Evolutionary conservation across 2,113 vertebrate genomes (phyloP).

Genomic region (Sinocyclocheilus anophthalmus): DNA sequence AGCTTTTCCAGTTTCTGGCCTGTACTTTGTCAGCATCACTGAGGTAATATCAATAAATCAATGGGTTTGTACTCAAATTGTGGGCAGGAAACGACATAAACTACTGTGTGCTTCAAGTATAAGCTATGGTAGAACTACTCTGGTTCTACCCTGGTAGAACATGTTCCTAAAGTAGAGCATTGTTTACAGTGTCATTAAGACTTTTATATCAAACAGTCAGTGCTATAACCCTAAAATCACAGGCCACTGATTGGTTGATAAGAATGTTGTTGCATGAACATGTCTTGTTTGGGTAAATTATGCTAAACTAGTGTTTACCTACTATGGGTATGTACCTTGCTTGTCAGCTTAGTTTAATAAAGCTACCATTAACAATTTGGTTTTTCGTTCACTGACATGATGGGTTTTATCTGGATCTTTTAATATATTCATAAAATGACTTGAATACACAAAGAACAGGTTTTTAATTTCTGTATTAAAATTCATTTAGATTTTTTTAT

Average conservation of each 20-base stretch:
- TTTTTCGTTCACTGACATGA: not conserved
- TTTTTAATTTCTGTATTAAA: no score
- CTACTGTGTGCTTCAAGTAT: constrained; percentile 12
- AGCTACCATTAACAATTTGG: not conserved
- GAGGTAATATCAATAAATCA: constrained; percentile 34
- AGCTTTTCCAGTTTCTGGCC: constrained; percentile 9
- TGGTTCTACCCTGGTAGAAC: no score
- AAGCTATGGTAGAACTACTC: not conserved
- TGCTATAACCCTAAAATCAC: no score
- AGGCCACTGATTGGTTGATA: no score
- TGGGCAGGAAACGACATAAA: constrained; percentile 5
- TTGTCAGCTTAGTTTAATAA: not conserved
- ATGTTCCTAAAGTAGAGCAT: not conserved
- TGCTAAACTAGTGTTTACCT: not conserved
- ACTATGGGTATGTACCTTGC: no score
- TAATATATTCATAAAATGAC: no score
- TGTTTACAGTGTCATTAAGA: not conserved
- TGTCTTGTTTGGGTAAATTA: no score
- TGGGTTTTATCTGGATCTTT: no score
- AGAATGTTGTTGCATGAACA: no score
- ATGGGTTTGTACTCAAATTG: constrained; percentile 14
- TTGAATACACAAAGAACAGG: no score
- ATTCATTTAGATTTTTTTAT: no score
- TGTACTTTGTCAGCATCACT: constrained; percentile 30
- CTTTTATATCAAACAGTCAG: no score